These are phyloP conservation scores for Tonatia bakeri DNA, from an alignment of 2,113 vertebrate genomes.

Conservation along the genomic window DNA sequence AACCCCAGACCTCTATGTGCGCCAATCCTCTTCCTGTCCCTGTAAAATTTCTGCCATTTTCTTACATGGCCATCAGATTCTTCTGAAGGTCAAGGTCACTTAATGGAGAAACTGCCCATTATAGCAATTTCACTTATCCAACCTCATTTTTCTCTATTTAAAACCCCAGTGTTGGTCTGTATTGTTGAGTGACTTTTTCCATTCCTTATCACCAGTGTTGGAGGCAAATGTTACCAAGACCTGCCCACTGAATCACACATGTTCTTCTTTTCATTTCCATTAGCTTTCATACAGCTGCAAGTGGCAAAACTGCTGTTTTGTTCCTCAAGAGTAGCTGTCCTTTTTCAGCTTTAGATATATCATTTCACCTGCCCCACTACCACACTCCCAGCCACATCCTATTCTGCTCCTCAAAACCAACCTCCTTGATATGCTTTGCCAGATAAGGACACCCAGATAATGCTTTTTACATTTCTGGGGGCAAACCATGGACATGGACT, in stretches of 20 bases:
- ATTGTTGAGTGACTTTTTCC: not conserved
- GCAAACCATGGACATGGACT: not conserved
- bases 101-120: not conserved
- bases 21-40: not conserved
- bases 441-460: not conserved
- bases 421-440: not conserved
- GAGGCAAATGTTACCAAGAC: not conserved
- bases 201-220: not conserved
- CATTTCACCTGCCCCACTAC: fast-evolving
- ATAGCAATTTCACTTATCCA: not conserved
- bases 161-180: not conserved
- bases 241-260: not conserved
- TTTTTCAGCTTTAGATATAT: not conserved
- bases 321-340: not conserved
- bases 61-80: not conserved
- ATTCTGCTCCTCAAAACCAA: not conserved
- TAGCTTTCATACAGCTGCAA: not conserved
- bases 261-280: not conserved
- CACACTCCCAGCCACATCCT: not conserved
- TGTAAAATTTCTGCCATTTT: not conserved
- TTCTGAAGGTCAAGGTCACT: not conserved
- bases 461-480: not conserved
- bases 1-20: not conserved
- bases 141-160: not conserved
- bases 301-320: not conserved